Evolutionary conservation across 2,888 invertebrate genomes (phyloP).

Genomic region (Chymomyza caudatula): DNA sequence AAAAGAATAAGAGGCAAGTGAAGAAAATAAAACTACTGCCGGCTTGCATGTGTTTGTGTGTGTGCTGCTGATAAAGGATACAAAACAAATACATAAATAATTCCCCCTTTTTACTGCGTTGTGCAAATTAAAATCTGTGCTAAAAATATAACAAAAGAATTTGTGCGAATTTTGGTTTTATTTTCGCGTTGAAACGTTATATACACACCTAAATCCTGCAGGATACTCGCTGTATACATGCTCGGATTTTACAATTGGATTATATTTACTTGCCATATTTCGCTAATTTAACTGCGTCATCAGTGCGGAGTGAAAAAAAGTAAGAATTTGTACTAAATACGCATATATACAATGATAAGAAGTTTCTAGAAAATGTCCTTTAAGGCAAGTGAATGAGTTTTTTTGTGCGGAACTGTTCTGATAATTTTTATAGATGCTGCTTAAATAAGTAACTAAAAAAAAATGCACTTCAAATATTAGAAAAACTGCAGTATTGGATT

Average conservation of each 20-base stretch:
- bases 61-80: slow-evolving; percentile 7
- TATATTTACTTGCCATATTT: slow-evolving; percentile 45
- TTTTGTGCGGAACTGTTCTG: no score
- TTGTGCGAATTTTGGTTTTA: slow-evolving; percentile 28
- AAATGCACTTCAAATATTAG: no score
- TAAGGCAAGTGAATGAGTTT: no score
- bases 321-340: background rate
- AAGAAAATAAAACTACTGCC: slow-evolving; percentile 28
- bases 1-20: slow-evolving; percentile 2
- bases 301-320: background rate
- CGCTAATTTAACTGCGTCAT: slow-evolving; percentile 13
- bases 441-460: no score
- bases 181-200: slow-evolving; percentile 18
- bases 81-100: slow-evolving; percentile 4
- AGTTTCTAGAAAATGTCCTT: background rate
- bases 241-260: slow-evolving; percentile 37
- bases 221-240: slow-evolving; percentile 24
- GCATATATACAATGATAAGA: background rate
- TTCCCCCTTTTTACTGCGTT: background rate
- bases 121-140: slow-evolving; percentile 5
- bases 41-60: background rate
- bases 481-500: no score
- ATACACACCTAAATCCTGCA: slow-evolving; percentile 61
- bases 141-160: slow-evolving; percentile 11
- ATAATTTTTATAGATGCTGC: no score